Evolutionary conservation across 2,888 invertebrate genomes (phyloP).

Genomic region (Balanococcus diminutus): DNA sequence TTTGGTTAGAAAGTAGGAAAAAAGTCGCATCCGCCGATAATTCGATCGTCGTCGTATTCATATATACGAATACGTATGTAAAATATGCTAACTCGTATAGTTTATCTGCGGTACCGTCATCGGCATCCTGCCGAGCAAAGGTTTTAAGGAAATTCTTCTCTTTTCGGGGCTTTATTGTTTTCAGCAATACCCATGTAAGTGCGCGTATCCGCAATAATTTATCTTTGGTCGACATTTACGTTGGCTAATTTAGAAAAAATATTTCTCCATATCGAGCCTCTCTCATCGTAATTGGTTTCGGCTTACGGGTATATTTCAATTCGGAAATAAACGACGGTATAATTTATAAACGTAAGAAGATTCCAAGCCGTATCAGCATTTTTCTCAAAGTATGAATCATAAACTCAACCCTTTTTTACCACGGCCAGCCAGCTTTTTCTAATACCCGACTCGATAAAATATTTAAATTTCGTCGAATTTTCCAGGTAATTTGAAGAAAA

Average conservation of each 20-base stretch:
- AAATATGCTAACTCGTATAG: constrained; percentile 1
- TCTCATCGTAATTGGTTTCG: constrained; percentile 13
- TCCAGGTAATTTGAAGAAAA: constrained; percentile 22
- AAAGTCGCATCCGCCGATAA: constrained; percentile 9
- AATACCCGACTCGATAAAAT: constrained; percentile 10
- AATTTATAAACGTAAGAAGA: constrained; percentile 29
- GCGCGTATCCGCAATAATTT: constrained; percentile 6
- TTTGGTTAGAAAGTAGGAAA: not conserved
- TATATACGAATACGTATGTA: not conserved
- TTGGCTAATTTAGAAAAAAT: constrained; percentile 27
- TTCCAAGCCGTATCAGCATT: not conserved
- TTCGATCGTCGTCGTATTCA: not conserved
- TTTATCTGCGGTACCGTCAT: not conserved
- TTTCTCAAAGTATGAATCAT: not conserved
- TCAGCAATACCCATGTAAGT: not conserved
- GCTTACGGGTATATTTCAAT: not conserved
- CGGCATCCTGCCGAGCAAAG: not conserved
- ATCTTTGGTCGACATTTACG: not conserved
- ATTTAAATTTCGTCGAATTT: constrained; percentile 10
- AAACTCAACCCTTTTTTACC: constrained; percentile 3
- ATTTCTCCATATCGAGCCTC: constrained; percentile 8
- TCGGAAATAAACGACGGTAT: not conserved
- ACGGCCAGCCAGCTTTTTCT: not conserved
- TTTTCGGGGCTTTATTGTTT: not conserved
- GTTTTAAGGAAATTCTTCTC: not conserved